A percentile compares a stretch with the other conserved stretches of the same genome.
Evolutionary conservation across 2,888 invertebrate genomes (phyloP).

Genomic region (Sympetrum striolatum): DNA sequence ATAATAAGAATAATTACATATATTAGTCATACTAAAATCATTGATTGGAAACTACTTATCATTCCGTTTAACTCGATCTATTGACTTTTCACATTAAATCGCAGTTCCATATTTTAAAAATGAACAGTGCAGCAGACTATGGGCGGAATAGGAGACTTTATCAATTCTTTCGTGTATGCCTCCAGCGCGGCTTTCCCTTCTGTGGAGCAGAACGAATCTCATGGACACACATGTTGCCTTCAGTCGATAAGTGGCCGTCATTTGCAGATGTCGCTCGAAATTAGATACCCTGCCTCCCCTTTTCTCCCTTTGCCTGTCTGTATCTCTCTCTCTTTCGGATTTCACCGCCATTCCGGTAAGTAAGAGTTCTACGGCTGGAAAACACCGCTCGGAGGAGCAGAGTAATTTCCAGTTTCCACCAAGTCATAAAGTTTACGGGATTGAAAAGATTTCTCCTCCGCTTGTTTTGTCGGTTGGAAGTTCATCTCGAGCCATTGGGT

Average conservation of each 20-base stretch:
- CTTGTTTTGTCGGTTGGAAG: too few species aligned
- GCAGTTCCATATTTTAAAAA: too few species aligned
- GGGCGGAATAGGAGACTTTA: neutral
- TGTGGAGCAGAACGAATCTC: neutral
- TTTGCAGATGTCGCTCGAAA: slow-evolving; percentile 34
- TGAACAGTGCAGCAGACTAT: too few species aligned
- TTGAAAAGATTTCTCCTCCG: too few species aligned
- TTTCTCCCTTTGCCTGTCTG: neutral
- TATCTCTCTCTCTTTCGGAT: neutral
- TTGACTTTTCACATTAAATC: too few species aligned
- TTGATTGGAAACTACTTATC: too few species aligned
- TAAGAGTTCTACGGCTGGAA: neutral
- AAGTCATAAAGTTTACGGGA: neutral
- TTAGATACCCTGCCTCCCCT: neutral
- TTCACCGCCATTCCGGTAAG: neutral
- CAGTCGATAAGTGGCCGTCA: slow-evolving; percentile 39
- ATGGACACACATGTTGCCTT: neutral
- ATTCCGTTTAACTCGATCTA: too few species aligned
- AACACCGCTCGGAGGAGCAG: neutral
- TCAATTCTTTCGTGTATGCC: neutral
- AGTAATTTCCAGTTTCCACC: neutral
- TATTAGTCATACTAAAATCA: too few species aligned
- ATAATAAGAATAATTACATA: too few species aligned
- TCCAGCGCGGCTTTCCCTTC: neutral
- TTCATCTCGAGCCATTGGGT: too few species aligned